Percentiles rank a stretch among this genome's conserved stretches.
phyloP scores from a whole-genome alignment of 2,888 invertebrate genomes.

The Zaprionus obscuricornis region DNA sequence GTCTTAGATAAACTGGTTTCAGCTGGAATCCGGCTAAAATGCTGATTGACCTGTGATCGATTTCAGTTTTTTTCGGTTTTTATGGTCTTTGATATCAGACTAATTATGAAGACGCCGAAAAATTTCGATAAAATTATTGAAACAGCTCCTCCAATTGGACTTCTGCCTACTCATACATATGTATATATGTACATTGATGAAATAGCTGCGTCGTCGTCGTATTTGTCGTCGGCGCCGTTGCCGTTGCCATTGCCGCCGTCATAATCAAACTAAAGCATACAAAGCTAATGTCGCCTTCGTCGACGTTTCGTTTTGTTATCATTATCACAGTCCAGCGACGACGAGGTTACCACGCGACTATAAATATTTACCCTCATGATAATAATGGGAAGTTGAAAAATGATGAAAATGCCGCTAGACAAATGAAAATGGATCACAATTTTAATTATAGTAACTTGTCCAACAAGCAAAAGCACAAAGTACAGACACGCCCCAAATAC shows the following conservation, averaged over 20 bases:
- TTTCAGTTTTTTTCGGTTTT: constrained; percentile 50
- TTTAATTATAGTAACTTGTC: constrained; percentile 55
- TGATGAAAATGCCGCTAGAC: constrained; percentile 36
- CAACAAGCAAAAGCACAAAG: constrained; percentile 6
- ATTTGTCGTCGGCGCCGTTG: constrained; percentile 47
- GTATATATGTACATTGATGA: constrained; percentile 52
- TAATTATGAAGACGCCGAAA: constrained; percentile 60
- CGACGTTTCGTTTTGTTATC: too few species aligned
- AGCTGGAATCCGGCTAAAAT: constrained; percentile 1
- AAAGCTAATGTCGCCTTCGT: too few species aligned
- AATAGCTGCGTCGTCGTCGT: constrained; percentile 41
- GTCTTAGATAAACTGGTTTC: constrained; percentile 37
- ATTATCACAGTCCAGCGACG: constrained; percentile 53
- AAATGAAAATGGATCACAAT: constrained; percentile 28
- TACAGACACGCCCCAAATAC: background rate
- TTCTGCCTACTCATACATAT: constrained; percentile 37
- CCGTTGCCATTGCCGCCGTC: constrained; percentile 20
- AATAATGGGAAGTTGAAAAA: constrained; percentile 26
- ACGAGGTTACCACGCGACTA: constrained; percentile 73
- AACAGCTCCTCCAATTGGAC: constrained; percentile 51
- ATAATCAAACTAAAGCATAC: too few species aligned
- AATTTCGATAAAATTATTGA: constrained; percentile 60
- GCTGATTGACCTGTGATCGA: constrained; percentile 45
- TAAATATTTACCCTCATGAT: constrained; percentile 73
- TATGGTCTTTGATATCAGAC: constrained; percentile 72